Evolutionary conservation across 2,888 invertebrate genomes (phyloP).

Genomic region (Trisateles emortualis): DNA sequence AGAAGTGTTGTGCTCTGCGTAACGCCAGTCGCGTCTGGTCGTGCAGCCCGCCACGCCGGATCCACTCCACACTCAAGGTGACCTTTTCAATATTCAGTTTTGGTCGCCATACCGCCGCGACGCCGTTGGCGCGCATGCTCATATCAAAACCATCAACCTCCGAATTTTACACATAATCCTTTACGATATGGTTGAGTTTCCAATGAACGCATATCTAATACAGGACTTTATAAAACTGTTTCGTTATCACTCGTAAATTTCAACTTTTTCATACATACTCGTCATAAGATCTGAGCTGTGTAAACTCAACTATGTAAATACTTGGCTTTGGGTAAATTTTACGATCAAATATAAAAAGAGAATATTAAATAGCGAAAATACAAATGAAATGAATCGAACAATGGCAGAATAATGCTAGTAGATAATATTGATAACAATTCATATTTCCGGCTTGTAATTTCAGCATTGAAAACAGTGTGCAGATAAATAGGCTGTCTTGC

Average conservation of each 20-base stretch:
- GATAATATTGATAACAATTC: too few relatives aligned
- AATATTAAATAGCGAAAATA: too few relatives aligned
- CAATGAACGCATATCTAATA: background rate
- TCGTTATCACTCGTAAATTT: background rate
- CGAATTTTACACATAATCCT: constrained; percentile 54
- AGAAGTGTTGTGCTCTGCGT: constrained; percentile 15
- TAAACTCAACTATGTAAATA: too few relatives aligned
- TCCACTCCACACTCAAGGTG: constrained; percentile 68
- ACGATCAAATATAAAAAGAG: too few relatives aligned
- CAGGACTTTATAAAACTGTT: background rate
- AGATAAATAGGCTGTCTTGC: too few relatives aligned
- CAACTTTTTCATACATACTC: background rate
- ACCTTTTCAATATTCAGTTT: constrained; percentile 75
- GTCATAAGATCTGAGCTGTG: too few relatives aligned
- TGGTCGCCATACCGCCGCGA: constrained; percentile 67
- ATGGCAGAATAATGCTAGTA: too few relatives aligned
- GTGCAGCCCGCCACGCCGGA: constrained; percentile 35
- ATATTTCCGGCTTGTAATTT: too few relatives aligned
- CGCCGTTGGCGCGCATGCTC: constrained; percentile 76
- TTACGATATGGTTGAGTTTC: constrained; percentile 44
- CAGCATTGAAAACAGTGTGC: too few relatives aligned
- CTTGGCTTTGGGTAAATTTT: too few relatives aligned
- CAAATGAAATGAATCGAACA: too few relatives aligned
- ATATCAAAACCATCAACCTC: constrained; percentile 46
- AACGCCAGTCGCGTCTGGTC: constrained; percentile 33